Conservation (phyloP, 2,888 invertebrate genomes). For the Neria commutata region DNA sequence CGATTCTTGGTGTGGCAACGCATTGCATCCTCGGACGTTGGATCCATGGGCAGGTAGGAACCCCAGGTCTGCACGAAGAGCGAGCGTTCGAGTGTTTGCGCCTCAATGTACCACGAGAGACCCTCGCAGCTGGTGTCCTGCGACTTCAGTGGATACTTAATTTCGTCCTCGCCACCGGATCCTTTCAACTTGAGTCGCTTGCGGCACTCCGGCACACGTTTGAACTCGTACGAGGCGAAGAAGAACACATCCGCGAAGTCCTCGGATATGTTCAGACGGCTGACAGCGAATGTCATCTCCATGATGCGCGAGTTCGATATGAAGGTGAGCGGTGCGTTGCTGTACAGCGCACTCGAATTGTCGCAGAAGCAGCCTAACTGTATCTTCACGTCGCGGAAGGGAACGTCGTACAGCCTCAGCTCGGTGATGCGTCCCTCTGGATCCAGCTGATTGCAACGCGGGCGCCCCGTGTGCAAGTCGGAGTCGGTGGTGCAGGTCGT, state of each 20-base stretch:
- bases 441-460: constrained; percentile 64
- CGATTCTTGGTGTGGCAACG: constrained; percentile 80
- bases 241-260: constrained; percentile 84
- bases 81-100: constrained; percentile 79
- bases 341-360: constrained; percentile 68
- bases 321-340: constrained; percentile 69
- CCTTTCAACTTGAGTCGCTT: constrained; percentile 70
- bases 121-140: constrained; percentile 62
- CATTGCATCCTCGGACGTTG: constrained; percentile 67
- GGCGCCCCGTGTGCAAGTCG: constrained; percentile 75
- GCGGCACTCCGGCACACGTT: constrained; percentile 70
- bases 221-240: constrained; percentile 73
- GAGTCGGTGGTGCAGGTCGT: constrained; percentile 72
- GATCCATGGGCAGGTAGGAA: constrained; percentile 71
- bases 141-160: constrained; percentile 69
- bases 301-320: constrained; percentile 72
- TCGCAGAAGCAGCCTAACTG: constrained; percentile 82
- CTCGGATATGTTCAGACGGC: constrained; percentile 76
- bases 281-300: constrained; percentile 78
- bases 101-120: constrained; percentile 78
- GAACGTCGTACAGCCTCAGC: constrained; percentile 69
- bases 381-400: constrained; percentile 71
- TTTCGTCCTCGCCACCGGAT: constrained; percentile 71
- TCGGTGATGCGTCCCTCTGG: constrained; percentile 64
- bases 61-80: constrained; percentile 86